Conservation (phyloP, 2,888 invertebrate species). For the Oeneis ivallda region DNA sequence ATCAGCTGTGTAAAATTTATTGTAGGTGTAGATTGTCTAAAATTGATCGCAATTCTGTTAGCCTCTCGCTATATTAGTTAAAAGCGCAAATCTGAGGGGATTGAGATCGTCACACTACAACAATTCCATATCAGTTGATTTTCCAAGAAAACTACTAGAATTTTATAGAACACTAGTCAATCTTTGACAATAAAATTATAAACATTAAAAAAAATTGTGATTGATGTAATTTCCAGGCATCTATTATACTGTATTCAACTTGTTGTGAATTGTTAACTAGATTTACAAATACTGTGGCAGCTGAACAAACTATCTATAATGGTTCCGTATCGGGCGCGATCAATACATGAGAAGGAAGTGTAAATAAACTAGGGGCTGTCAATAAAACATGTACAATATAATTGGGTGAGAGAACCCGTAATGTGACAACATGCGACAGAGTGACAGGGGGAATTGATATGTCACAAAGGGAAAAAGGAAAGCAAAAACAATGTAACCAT, state of each 20-base stretch:
- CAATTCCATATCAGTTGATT: too few species aligned
- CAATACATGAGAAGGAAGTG: constrained; percentile 22
- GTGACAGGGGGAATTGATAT: constrained; percentile 21
- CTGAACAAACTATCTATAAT: constrained; percentile 9
- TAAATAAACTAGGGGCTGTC: constrained; percentile 25
- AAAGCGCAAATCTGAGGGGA: too few species aligned
- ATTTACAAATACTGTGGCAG: constrained; percentile 19
- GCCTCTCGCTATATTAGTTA: too few species aligned
- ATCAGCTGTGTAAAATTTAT: not conserved
- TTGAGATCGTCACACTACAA: too few species aligned
- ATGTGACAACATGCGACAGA: constrained; percentile 25
- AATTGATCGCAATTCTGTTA: too few species aligned
- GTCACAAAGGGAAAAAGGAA: constrained; percentile 12
- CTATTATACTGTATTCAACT: not conserved
- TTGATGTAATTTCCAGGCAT: not conserved
- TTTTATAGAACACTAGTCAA: too few species aligned
- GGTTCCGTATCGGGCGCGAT: constrained; percentile 5
- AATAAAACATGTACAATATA: constrained; percentile 25
- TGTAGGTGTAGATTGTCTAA: too few species aligned
- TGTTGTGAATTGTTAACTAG: not conserved
- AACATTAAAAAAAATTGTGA: not conserved
- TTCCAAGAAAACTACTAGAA: too few species aligned
- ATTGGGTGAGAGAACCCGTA: constrained; percentile 23
- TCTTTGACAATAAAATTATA: constrained; percentile 1
- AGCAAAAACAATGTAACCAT: constrained; percentile 13